Percentiles rank a stretch among this genome's conserved stretches.
These are phyloP conservation scores for Sciurus carolinensis DNA, from an alignment of 2,797 vertebrate genomes.

Conservation along the genomic window DNA sequence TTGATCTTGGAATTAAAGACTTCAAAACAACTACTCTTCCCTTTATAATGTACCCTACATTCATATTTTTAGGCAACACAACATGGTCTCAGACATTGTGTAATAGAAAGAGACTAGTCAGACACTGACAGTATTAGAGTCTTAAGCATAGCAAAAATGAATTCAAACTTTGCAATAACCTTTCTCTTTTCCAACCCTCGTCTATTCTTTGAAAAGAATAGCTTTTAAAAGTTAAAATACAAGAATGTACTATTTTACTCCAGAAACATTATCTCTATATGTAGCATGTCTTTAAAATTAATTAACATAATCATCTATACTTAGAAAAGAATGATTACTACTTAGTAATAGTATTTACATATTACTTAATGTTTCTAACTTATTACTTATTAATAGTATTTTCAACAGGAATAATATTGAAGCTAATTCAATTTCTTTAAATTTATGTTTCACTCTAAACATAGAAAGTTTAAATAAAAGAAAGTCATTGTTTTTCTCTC, in stretches of 20 bases:
- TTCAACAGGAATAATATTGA: not conserved
- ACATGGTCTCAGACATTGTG: not conserved
- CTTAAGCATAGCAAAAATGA: not conserved
- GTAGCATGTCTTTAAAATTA: not conserved
- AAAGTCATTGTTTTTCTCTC: not conserved
- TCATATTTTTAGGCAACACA: not conserved
- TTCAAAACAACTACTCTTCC: too few relatives aligned
- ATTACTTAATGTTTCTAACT: too few relatives aligned
- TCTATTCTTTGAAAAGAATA: not conserved
- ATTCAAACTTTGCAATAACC: not conserved
- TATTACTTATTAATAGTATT: too few relatives aligned
- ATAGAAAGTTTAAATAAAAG: not conserved
- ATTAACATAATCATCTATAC: not conserved
- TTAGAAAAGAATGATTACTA: not conserved
- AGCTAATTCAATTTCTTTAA: not conserved
- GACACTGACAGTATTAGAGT: not conserved
- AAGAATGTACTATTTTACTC: not conserved
- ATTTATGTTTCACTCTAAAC: not conserved
- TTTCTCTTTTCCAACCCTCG: not conserved
- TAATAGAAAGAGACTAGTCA: not conserved
- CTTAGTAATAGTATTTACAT: too few relatives aligned
- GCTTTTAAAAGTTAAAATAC: not conserved
- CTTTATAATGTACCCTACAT: not conserved
- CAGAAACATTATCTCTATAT: not conserved
- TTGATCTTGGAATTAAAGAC: not conserved